Percentiles rank a stretch among this genome's conserved stretches.
Conservation (phyloP, 2,888 invertebrate genomes). For the Amphipoea oculea region DNA sequence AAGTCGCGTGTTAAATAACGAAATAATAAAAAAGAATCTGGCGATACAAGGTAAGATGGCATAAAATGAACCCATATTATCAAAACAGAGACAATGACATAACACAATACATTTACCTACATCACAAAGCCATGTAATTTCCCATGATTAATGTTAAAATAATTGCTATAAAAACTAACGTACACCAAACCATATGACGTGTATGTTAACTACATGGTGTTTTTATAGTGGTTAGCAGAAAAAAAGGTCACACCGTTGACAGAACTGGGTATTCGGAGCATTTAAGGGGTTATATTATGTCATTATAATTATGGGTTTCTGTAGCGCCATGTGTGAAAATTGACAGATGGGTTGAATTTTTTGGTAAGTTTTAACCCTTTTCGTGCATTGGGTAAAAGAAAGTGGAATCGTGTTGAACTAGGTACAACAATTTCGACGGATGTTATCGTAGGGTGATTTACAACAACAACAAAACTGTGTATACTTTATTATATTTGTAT, state of each 20-base stretch:
- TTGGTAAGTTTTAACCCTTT: background rate
- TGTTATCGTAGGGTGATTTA: background rate
- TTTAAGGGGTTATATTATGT: slow-evolving; percentile 59
- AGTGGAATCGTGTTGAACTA: background rate
- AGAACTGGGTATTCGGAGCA: slow-evolving; percentile 56
- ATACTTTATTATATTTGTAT: background rate
- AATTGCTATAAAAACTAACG: slow-evolving; percentile 73
- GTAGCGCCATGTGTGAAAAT: slow-evolving; percentile 57
- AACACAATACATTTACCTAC: slow-evolving; percentile 9
- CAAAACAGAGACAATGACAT: slow-evolving; percentile 10
- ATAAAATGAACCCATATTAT: background rate
- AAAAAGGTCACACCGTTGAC: slow-evolving; percentile 55
- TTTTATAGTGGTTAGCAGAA: slow-evolving; percentile 47
- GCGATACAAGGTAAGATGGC: background rate
- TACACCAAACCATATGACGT: slow-evolving; percentile 69
- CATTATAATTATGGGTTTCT: slow-evolving; percentile 54
- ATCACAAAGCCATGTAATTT: slow-evolving; percentile 53
- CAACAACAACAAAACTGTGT: background rate
- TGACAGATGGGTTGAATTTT: slow-evolving; percentile 48
- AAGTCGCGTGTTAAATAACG: too few relatives aligned
- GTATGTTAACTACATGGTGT: slow-evolving; percentile 64
- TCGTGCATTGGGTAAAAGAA: background rate
- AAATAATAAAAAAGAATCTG: background rate
- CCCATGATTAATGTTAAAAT: slow-evolving; percentile 77
- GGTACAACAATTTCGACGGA: too few relatives aligned